Evolutionary conservation across 2,888 invertebrate genomes (phyloP), one percentile per base, ranked within the genome.

Genomic region (Atethmia centrago): DNA sequence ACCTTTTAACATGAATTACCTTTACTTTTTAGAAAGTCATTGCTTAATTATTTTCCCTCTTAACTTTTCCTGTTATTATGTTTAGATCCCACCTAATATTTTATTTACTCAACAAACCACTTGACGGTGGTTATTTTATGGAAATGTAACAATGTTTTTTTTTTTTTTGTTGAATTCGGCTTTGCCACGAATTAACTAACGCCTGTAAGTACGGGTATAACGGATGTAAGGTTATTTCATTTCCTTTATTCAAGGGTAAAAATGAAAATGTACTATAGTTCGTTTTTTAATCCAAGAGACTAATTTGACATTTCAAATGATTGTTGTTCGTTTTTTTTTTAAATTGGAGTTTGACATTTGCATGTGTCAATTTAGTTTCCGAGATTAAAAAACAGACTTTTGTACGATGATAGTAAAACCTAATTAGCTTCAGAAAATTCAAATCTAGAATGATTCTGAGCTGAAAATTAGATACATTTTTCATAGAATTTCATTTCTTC

Each of bases 371-470:
- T n/a, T n/a, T n/a, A n/a, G n/a, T n/a, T n/a, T n/a, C n/a, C n/a
- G n/a, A n/a, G n/a, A n/a, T n/a, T n/a, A n/a, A n/a, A n/a, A n/a
- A n/a, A n/a, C n/a, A n/a, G n/a, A n/a, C n/a, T n/a, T n/a, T n/a
- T n/a, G 12, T 12, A 16, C 28, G 1, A 12, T n/a, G n/a, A 31
- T n/a, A 69, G 68, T 36, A 9, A 55, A 45, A 73, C 1, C 21
- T 63, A 21, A 45, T 45, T 51, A 45, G n/a, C 31, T 5, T 74
- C 36, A 51, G 19, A 16, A 45, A 74, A 75, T 36, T 47, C n/a
- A 45, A 63, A 74, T 25, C 1, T 16, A 14, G 42, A 25, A 62
- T 36, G 19, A 55, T 47, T 2, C 9, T 53, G 45, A 45, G 21
- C 53, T 47, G 14, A 2, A 53, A 53, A 28, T 28, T 19, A 3